Evolutionary conservation across 2,888 invertebrate species (phyloP).

Genomic region (Drosophila multiciliata): DNA sequence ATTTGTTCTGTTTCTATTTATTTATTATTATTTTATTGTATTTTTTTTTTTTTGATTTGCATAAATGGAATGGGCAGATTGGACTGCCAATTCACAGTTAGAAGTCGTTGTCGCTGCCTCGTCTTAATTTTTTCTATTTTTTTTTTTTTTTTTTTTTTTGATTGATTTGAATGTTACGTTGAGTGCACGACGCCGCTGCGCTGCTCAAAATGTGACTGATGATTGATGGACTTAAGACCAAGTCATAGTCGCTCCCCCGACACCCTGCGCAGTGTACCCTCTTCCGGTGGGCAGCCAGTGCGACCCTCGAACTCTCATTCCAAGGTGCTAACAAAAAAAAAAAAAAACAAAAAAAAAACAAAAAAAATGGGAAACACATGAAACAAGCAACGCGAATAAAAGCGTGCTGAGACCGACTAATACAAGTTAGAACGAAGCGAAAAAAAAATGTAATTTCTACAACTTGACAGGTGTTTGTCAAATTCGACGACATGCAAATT

Average conservation of each 20-base stretch:
- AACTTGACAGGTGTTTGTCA: conserved; percentile 77
- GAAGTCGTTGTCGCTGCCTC: conserved; percentile 49
- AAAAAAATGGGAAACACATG: conserved; percentile 10
- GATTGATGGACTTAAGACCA: conserved; percentile 73
- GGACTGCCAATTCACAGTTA: conserved; percentile 61
- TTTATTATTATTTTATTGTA: neutral
- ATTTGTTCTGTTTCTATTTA: conserved; percentile 1
- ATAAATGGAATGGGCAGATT: conserved; percentile 48
- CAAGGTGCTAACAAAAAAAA: conserved; percentile 29
- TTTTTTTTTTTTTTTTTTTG: conserved; percentile 50
- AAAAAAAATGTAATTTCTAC: conserved; percentile 72
- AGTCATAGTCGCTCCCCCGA: conserved; percentile 37
- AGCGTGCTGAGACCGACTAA: conserved; percentile 41
- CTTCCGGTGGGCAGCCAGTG: conserved; percentile 45
- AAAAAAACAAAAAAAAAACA: conserved; percentile 6
- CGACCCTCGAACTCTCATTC: conserved; percentile 50
- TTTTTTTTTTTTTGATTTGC: conserved; percentile 50
- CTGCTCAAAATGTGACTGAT: conserved; percentile 71
- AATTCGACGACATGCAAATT: conserved; percentile 80
- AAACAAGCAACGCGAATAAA: conserved; percentile 41
- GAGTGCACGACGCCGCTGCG: conserved; percentile 67
- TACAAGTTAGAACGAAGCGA: conserved; percentile 22
- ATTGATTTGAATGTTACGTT: conserved; percentile 83
- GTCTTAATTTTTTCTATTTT: conserved; percentile 16
- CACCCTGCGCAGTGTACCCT: conserved; percentile 16